These are phyloP conservation scores for Paragorgia papillata DNA, from an alignment of 92 coral and sea anemone genomes.

Conservation along the genomic window DNA sequence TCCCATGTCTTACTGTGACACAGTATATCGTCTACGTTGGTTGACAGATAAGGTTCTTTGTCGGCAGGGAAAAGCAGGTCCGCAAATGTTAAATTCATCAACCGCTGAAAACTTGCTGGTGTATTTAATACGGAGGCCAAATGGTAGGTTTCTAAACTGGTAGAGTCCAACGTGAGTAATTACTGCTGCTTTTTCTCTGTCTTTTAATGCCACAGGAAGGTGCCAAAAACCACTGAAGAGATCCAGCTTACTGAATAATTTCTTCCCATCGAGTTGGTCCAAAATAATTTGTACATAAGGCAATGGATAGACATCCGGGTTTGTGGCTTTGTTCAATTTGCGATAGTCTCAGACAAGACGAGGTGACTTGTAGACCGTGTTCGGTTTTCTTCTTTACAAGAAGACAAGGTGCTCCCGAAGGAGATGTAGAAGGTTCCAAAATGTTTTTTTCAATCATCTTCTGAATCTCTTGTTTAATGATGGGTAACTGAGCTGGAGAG, in stretches of 20 bases:
- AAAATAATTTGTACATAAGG: constrained; percentile 21
- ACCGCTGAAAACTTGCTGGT: neutral
- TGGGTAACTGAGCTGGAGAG: neutral
- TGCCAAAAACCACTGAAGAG: constrained; percentile 33
- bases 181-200: constrained; percentile 43
- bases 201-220: constrained; percentile 21
- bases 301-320: constrained; percentile 40
- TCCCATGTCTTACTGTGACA: no score
- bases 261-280: constrained; percentile 40
- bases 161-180: constrained; percentile 30
- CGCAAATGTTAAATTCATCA: no score
- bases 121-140: neutral
- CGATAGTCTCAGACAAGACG: neutral
- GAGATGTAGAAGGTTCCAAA: constrained; percentile 8
- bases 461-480: no score
- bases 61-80: no score
- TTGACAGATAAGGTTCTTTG: no score
- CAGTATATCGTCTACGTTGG: no score
- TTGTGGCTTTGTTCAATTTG: constrained; percentile 31
- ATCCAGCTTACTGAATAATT: constrained; percentile 32
- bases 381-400: constrained; percentile 7
- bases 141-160: constrained; percentile 1
- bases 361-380: constrained; percentile 1
- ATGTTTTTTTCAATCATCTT: neutral
- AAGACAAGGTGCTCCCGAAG: constrained; percentile 4